phyloP scores from a whole-genome alignment of 2,888 invertebrate genomes.

The Leucophora obtusa region DNA sequence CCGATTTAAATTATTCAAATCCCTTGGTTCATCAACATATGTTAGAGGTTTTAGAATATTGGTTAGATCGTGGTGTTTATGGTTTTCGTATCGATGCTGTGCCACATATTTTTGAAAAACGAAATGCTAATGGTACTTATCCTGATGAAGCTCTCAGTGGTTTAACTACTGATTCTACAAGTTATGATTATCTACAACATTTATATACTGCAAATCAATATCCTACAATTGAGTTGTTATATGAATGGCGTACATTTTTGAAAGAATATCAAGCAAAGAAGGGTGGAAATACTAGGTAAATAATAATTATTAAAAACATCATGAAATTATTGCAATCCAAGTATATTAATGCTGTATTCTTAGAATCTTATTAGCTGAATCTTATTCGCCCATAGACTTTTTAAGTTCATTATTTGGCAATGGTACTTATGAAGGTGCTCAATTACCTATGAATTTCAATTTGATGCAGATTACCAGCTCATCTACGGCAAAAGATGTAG shows the following conservation, averaged over 20 bases:
- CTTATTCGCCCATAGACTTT: constrained; percentile 80
- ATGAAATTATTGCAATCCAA: too few species aligned
- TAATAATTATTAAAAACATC: too few species aligned
- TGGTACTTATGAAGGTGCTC: constrained; percentile 78
- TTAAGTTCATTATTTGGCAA: constrained; percentile 83
- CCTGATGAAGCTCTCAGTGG: constrained; percentile 80
- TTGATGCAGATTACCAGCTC: constrained; percentile 80
- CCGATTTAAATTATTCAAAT: constrained; percentile 83
- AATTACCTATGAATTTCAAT: constrained; percentile 84
- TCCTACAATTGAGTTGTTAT: constrained; percentile 81
- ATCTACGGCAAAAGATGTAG: constrained; percentile 80
- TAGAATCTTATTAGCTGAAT: constrained; percentile 78
- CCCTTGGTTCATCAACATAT: constrained; percentile 79
- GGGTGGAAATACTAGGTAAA: constrained; percentile 65
- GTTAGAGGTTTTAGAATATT: constrained; percentile 83
- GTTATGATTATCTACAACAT: constrained; percentile 82
- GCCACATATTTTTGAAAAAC: constrained; percentile 81
- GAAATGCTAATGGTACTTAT: constrained; percentile 70
- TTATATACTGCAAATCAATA: constrained; percentile 83
- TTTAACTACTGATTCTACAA: constrained; percentile 78
- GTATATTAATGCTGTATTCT: too few species aligned
- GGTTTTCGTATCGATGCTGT: constrained; percentile 87
- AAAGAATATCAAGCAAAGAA: constrained; percentile 76
- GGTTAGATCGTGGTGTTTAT: constrained; percentile 87
- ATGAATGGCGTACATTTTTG: constrained; percentile 81